Percentiles rank a stretch among this genome's conserved stretches.
These are phyloP conservation scores for Drosophila nigromelanica DNA, from an alignment of 1,140 invertebrate genomes.

Conservation along the genomic window DNA sequence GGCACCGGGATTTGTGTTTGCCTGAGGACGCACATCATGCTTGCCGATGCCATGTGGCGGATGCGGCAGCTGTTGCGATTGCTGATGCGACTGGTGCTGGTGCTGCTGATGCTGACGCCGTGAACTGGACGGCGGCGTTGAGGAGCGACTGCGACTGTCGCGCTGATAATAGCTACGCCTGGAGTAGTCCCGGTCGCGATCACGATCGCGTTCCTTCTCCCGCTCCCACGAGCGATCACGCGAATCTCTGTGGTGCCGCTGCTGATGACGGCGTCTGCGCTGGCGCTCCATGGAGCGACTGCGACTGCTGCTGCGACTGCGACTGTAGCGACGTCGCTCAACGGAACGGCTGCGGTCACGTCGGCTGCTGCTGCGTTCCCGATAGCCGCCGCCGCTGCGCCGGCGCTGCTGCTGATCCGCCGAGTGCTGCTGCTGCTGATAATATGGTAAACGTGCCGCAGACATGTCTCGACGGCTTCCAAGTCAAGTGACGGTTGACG, in stretches of 20 bases:
- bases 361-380: constrained; percentile 44
- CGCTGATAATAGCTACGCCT: constrained; percentile 53
- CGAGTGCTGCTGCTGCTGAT: constrained; percentile 49
- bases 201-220: constrained; percentile 36
- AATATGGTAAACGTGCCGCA: constrained; percentile 65
- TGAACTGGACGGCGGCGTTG: constrained; percentile 13
- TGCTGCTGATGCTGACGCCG: constrained; percentile 1
- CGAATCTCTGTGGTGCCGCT: constrained; percentile 45
- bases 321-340: constrained; percentile 58
- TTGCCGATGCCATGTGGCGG: constrained; percentile 20
- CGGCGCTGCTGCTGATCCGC: constrained; percentile 38
- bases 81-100: constrained; percentile 17
- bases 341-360: constrained; percentile 26
- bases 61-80: constrained; percentile 17
- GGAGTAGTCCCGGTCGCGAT: constrained; percentile 40
- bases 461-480: constrained; percentile 51
- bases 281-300: constrained; percentile 56
- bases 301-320: constrained; percentile 39
- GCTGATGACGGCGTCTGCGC: constrained; percentile 36
- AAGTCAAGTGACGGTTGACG: constrained; percentile 22
- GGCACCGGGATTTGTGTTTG: neutral
- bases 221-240: constrained; percentile 49
- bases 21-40: constrained; percentile 1
- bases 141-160: constrained; percentile 36
- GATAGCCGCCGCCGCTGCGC: constrained; percentile 33